Percentiles rank a stretch among this genome's conserved stretches.
phyloP scores from a whole-genome alignment of 2,797 vertebrate genomes.

The Lagocephalus sceleratus region DNA sequence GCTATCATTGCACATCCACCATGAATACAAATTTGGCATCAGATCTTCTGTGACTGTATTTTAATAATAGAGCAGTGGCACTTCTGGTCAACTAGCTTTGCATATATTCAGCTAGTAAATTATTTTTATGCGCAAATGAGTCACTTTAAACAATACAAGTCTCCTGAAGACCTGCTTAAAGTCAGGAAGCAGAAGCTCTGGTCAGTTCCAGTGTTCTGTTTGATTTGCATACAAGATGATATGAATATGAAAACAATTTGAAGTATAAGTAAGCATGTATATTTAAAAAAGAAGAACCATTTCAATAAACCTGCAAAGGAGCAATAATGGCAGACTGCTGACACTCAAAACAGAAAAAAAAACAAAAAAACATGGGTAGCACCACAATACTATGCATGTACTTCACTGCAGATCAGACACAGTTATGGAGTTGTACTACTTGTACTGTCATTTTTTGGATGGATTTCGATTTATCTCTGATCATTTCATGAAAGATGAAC shows the following conservation, averaged over 20 bases:
- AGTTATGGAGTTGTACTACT: too few relatives aligned
- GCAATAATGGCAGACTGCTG: background rate
- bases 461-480: constrained; percentile 22
- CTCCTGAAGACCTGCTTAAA: constrained; percentile 4
- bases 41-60: constrained; percentile 28
- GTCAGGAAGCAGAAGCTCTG: background rate
- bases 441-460: background rate
- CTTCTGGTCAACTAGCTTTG: constrained; percentile 22
- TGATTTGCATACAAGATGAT: too few relatives aligned
- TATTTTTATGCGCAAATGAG: constrained; percentile 2
- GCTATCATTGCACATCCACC: constrained; percentile 38
- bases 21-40: constrained; percentile 51
- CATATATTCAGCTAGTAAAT: constrained; percentile 38
- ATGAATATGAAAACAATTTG: too few relatives aligned
- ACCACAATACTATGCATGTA: too few relatives aligned
- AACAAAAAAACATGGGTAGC: too few relatives aligned
- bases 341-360: background rate
- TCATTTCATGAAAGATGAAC: constrained; percentile 13
- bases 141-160: constrained; percentile 7
- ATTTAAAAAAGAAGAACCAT: too few relatives aligned
- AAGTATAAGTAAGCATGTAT: too few relatives aligned
- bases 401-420: too few relatives aligned
- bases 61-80: constrained; percentile 45
- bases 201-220: too few relatives aligned
- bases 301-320: background rate